Base-by-base conservation (phyloP, 2,113 vertebrate species). In the Dromaius novaehollandiae region DNA sequence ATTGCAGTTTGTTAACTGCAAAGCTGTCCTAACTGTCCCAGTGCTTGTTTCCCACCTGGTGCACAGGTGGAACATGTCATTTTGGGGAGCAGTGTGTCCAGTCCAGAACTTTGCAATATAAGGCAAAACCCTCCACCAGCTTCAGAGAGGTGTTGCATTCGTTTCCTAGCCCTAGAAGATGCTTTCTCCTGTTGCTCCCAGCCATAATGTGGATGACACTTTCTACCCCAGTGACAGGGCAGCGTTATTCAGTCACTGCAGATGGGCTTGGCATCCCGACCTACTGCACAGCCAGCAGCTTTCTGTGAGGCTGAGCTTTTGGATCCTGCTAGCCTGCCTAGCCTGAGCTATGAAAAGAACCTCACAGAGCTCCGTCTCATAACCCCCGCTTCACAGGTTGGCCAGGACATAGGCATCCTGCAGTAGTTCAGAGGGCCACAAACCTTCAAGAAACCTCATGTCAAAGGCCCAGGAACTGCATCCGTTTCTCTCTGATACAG, bases 11-110 rank as follows among this genome's bases (percentile, higher is more conserved):
- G 56, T 7, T 36, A 50, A 55, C 34, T 36, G 61, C n/a, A 48
- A 25, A 44, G 48, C 25, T 73, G 63, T 30, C 42, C 36, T 76
- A 60, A 36, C 40, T 78, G 12, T 11, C 15, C 15, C 8, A 1
- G 2, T 36, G n/a, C 53, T 42, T n/a, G 20, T 44, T 88, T 65
- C 22, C 46, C 76, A 58, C 53, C 17, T 0, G 0, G 30, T 21
- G 17, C 50, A 26, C 17, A 21, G 30, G 16, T 30, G 7, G 26
- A 60, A 70, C 10, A 1, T 22, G 16, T 2, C 0, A 0, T 1
- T 77, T 82, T 30, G 65, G 48, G 58, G 69, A 53, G 3, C 28
- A 0, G 0, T 2, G 4, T 3, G 3, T 32, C 22, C 26, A 60
- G 3, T n/a, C 22, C 26, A 64, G 51, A 82, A 4, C 18, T 50